Base-by-base conservation (phyloP, 2,113 vertebrate genomes). In the Lagopus leucura region DNA sequence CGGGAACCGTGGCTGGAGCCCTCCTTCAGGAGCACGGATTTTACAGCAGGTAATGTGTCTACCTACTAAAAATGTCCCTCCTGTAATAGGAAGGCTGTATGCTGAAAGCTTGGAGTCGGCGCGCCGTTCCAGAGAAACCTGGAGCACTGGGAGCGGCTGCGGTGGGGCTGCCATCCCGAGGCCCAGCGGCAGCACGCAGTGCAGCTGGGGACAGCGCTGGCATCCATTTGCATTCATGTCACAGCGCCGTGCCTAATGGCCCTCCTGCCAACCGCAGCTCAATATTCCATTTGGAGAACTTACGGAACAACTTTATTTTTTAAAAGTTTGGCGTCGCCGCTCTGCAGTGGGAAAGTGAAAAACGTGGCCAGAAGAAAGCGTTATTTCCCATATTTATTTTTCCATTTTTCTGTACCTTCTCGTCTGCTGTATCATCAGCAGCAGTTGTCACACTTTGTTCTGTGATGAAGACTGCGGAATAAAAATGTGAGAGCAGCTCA, bases 281-380 rank as follows among this genome's bases (percentile, higher is more conserved):
- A 54, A 20, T 58, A 73, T 74, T 78, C 65, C 80, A n/a, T 93
- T 76, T 94, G 91, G 54, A 86, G 48, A 93, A 63, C 73, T 34
- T 61, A 34, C 71, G 69, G 72, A 89, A 90, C 79, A 52, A 66
- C 85, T 80, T 54, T 45, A 82, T 86, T 65, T 63, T 96, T 64
- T 82, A 58, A 64, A 61, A 93, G 72, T 89, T 97, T 85, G 79
- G 72, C 10, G 0, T 86, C 13, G 28, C 42, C 71, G 15, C 32
- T 89, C 64, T 45, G 77, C 40, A 89, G 50, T 40, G 70, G 72
- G 36, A 94, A 94, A 87, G 82, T 18, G 36, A 21, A 91, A 92
- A 50, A 67, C 6, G 34, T 19, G 34, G 28, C 85, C 67, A 66
- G 40, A 60, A 32, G 11, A 71, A 77, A 78, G 22, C 38, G 32